Evolutionary conservation across 2,888 invertebrate genomes (phyloP).

Genomic region (Miltochrista miniata): DNA sequence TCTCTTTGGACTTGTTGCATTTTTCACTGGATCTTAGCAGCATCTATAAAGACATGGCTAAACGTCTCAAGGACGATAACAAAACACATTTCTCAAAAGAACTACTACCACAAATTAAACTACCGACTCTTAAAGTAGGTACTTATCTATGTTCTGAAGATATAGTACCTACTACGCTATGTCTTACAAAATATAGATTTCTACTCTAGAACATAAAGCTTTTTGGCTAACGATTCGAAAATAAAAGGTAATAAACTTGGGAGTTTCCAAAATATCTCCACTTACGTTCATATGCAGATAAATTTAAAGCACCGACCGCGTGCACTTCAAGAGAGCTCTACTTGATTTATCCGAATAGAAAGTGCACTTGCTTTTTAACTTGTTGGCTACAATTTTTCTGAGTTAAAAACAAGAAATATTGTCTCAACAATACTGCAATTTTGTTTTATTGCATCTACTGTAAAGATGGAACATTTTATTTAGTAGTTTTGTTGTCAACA

Average conservation of each 20-base stretch:
- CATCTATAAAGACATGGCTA: too few species aligned
- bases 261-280: conserved; percentile 23
- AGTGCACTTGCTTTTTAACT: conserved; percentile 24
- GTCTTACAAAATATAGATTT: too few species aligned
- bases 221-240: neutral
- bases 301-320: neutral
- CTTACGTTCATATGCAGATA: conserved; percentile 24
- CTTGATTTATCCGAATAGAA: conserved; percentile 33
- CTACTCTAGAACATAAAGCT: too few species aligned
- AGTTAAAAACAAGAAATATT: conserved; percentile 23
- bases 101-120: too few species aligned
- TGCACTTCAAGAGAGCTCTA: conserved; percentile 22
- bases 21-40: too few species aligned
- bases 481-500: neutral
- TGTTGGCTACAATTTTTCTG: conserved; percentile 19
- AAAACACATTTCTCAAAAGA: too few species aligned
- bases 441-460: conserved; percentile 10
- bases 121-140: too few species aligned
- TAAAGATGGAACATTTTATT: conserved; percentile 4
- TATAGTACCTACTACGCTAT: too few species aligned
- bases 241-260: neutral
- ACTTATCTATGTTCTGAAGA: too few species aligned
- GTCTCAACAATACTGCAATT: conserved; percentile 14
- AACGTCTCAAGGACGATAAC: too few species aligned
- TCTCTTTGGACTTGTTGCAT: too few species aligned